Base-by-base conservation (phyloP, 2,888 invertebrate species). In the Synergus itoensis region DNA sequence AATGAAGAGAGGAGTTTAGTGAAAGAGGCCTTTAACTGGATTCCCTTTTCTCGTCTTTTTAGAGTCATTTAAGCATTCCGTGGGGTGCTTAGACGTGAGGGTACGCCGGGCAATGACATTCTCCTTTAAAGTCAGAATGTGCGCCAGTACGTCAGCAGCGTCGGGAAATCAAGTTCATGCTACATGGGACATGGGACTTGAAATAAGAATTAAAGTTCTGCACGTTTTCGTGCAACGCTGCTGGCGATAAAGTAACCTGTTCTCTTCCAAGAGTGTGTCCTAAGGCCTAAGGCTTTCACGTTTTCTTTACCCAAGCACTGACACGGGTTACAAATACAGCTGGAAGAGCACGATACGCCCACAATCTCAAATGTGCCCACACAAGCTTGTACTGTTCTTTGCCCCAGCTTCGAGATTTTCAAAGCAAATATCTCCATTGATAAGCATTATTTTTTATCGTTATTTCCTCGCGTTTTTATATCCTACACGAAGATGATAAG, bases 161-260 rank as follows among this genome's bases (percentile, higher is more conserved):
- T 21, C 45, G 67, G 73, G 53, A 73, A 73, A 73, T 73, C 73
- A 73, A 73, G 73, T 73, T 73, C 73, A 73, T 73, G 73, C 53
- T 73, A 53, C 73, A 73, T 53, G 73, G 28, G 45, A 69, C 73
- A 73, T 73, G 73, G 48, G 48, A 53, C 53, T 73, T 73, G 73
- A 73, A 73, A 73, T 73, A 73, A 73, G 73, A 73, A 73, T 73
- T 73, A 73, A 73, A 73, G 73, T 73, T 73, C 53, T 73, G 73
- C 73, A 73, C 73, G 73, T 73, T 73, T 73, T 73, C 73, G 53
- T 73, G 73, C 73, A 73, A 73, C 73, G 73, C 73, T 73, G 73
- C 28, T 73, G 73, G 73, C 73, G 73, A 73, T 73, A 53, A 73
- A 73, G 73, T 73, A 69, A 69, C 69, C 69, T 69, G 48, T 53